Conservation (phyloP, 2,888 invertebrate genomes). For the Xylota sylvarum region DNA sequence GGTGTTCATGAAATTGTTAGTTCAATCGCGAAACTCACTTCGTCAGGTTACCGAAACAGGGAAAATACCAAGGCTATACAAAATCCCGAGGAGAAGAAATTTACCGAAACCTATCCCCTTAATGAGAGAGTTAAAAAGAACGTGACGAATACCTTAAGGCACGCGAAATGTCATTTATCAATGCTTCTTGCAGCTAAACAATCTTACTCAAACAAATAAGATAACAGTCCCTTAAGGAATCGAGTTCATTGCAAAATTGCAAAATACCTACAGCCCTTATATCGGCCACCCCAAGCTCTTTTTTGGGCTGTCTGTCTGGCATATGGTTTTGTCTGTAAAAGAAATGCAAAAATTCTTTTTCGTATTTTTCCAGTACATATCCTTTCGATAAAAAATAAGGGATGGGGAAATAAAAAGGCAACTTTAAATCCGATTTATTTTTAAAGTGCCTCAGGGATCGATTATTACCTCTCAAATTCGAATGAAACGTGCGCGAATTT, state of each 20-base stretch:
- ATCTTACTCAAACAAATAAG: slow-evolving; percentile 71
- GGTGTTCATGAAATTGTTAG: too few species aligned
- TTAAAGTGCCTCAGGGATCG: slow-evolving; percentile 85
- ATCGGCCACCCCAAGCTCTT: slow-evolving; percentile 6
- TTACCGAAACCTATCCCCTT: background rate
- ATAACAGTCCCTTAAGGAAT: slow-evolving; percentile 72
- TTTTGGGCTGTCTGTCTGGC: slow-evolving; percentile 41
- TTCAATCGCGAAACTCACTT: too few species aligned
- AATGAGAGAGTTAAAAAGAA: slow-evolving; percentile 14
- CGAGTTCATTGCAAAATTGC: slow-evolving; percentile 44
- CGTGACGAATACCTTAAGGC: slow-evolving; percentile 28
- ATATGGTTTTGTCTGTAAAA: slow-evolving; percentile 68
- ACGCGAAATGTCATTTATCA: slow-evolving; percentile 61
- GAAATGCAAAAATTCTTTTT: slow-evolving; percentile 58
- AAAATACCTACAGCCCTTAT: slow-evolving; percentile 37
- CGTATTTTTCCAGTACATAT: slow-evolving; percentile 75
- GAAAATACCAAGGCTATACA: background rate
- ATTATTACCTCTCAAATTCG: slow-evolving; percentile 85
- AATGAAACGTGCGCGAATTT: slow-evolving; percentile 84
- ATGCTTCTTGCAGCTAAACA: slow-evolving; percentile 13
- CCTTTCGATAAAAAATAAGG: slow-evolving; percentile 55
- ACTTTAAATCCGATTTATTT: slow-evolving; percentile 84
- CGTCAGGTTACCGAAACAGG: too few species aligned
- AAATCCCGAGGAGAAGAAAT: background rate
- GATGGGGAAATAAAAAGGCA: slow-evolving; percentile 72